Evolutionary conservation across 2,888 invertebrate genomes (phyloP), one percentile per base, ranked within the genome.

Genomic region (Thymelicus lineola): DNA sequence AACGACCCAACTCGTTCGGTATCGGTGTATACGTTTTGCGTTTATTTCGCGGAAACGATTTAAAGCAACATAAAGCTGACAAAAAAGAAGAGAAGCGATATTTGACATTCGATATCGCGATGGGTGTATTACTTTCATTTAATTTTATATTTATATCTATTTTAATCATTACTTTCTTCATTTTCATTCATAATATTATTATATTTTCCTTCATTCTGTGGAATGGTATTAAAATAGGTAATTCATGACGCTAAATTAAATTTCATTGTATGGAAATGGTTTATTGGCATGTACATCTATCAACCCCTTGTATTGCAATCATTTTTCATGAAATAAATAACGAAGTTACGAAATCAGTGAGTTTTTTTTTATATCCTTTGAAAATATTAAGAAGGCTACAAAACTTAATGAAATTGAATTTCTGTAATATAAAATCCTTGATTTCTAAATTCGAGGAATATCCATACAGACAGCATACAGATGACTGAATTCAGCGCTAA

Each of bases 231-330:
- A 12, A 50, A 17, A 38, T 50, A 48, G 36, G 7, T 35, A 28
- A n/a, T 36, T 36, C 36, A 36, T 57, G 20, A 20, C 9, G 17
- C n/a, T 35, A 57, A 35, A 7, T 14, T 57, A 57, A 57, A 57
- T 57, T 14, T 57, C 57, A 57, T 57, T 35, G 4, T 9, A 53
- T 53, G 53, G 12, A 20, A 59, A 36, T 59, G n/a, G 59, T 42
- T 10, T 59, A 59, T 36, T 36, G 59, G 59, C 15, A 36, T 48
- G 15, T 48, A 15, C 48, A 53, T 53, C 53, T 53, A 53, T 20
- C 20, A 20, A 53, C 53, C 61, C 64, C 72, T 48, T 57, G 61
- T 67, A 72, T 67, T 64, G 62, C 42, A 63, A 70, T 69, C 64
- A 60, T 70, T 66, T 65, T 58, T 72, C 71, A 63, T 71, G 53